phyloP scores from a whole-genome alignment of 1,140 invertebrate species.

The Drosophila equinoxialis region DNA sequence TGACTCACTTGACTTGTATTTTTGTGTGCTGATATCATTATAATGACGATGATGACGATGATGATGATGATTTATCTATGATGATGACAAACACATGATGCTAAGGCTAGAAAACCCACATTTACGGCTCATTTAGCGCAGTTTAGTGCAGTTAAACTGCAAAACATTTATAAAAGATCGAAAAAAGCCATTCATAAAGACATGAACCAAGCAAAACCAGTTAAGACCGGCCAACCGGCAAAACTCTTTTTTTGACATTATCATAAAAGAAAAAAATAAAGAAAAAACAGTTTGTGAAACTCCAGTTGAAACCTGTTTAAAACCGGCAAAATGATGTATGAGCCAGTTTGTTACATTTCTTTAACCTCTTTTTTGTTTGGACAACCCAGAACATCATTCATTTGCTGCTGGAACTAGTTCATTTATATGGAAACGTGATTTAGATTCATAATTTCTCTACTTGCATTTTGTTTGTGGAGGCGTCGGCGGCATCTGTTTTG shows the following conservation, averaged over 20 bases:
- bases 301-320: slow-evolving; percentile 15
- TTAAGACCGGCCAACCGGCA: slow-evolving; percentile 38
- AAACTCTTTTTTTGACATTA: slow-evolving; percentile 23
- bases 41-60: slow-evolving; percentile 10
- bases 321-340: slow-evolving; percentile 17
- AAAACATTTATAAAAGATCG: slow-evolving; percentile 1
- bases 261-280: not conserved
- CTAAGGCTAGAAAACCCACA: not conserved
- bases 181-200: slow-evolving; percentile 47
- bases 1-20: slow-evolving; percentile 26
- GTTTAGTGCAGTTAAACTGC: not conserved
- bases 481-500: slow-evolving; percentile 40
- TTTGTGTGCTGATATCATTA: slow-evolving; percentile 47
- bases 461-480: slow-evolving; percentile 15
- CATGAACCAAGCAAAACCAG: slow-evolving; percentile 35
- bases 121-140: slow-evolving; percentile 29
- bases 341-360: not conserved
- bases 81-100: slow-evolving; percentile 28
- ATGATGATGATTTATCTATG: not conserved
- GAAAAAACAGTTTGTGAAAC: not conserved
- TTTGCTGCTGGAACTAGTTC: slow-evolving; percentile 1
- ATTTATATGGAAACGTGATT: not conserved
- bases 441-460: not conserved
- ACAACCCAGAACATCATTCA: no score
- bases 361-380: not conserved